Base-by-base conservation (phyloP, 1,140 invertebrate species). In the Lucilia cuprina region DNA sequence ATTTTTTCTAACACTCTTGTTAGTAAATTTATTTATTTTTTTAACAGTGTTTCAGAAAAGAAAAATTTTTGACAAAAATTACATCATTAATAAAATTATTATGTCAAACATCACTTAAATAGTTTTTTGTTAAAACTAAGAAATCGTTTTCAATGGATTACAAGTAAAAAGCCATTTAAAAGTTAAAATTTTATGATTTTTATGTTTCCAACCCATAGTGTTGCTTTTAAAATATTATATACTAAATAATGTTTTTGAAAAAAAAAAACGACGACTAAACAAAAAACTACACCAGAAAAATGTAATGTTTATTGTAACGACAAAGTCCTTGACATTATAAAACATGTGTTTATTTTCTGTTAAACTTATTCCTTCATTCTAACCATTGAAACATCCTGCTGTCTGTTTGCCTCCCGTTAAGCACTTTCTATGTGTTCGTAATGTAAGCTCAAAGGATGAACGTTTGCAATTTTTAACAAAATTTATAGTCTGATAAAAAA, bases 271-370 rank as follows among this genome's bases (percentile, higher is more conserved):
- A 74, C 7, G 12, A 25, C 25, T 30, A 30, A 30, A 74, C 19
- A 30, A 25, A 74, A 13, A 77, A 77, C 2, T 78, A 47, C 75
- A 78, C 75, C 34, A 19, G 47, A 10, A 49, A 80, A 80, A 49
- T 80, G 77, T 49, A 80, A 80, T 80, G 41, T 49, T 80, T 80
- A 9, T 50, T 80, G 77, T 80, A 80, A 80, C 77, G 77, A 80
- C 77, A 80, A 80, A 80, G 77, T 80, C 77, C 41, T 80, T 80
- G 77, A 80, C 77, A 80, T 80, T 80, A 80, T 80, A 47, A 80
- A 80, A 80, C 77, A 80, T 80, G 77, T 80, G 77, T 21, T 80
- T 13, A 9, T 21, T 50, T 50, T 49, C n/a, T 30, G 25, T 14
- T 80, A 13, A 21, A 21, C 41, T 80, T 49, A 41, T 41, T 80